Evolutionary conservation across 2,888 invertebrate species (phyloP), one percentile per base, ranked within the genome.

Genomic region (Platycheirus albimanus): DNA sequence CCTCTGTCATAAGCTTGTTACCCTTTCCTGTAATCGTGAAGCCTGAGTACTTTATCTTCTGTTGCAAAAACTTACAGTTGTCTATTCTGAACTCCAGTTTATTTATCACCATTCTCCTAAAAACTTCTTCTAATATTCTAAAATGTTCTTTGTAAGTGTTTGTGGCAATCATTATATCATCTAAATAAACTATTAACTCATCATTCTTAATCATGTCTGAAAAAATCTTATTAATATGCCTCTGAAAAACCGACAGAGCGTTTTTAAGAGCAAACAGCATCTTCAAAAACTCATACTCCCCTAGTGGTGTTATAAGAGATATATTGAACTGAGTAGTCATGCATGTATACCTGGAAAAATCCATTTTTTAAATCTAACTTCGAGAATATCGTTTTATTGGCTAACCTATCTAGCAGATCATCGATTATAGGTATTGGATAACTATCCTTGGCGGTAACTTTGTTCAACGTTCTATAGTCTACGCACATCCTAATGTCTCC

Each of bases 81-180:
- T 52, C 43, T 52, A 47, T 20, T 15, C 64, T 47, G 2, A 36
- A 8, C 33, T 56, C 24, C 33, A 56, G 38, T 45, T 33, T 54
- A 13, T 63, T 72, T 6, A 17, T 2, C n/a, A 67, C 49, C 4
- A 30, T 13, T 10, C 54, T 41, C 49, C 28, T 69, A 13, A 15
- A 36, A 11, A 47, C 85, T 56, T 66, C 17, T 20, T 45, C 58
- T n/a, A 84, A 67, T 13, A 61, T 74, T 30, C 70, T 13, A 20
- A 85, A 64, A 77, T 86, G 85, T 64, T 86, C 72, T 13, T 75
- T 64, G 61, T 83, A 52, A 51, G 66, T 63, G 13, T 70, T 51
- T 7, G 80, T 83, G 6, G 79, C 72, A n/a, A 86, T 76, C 56
- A 87, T 43, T 15, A 87, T 77, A 56, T 87, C 87, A 52, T 87